phyloP scores from a whole-genome alignment of 1,140 invertebrate species.

The Asobara japonica region DNA sequence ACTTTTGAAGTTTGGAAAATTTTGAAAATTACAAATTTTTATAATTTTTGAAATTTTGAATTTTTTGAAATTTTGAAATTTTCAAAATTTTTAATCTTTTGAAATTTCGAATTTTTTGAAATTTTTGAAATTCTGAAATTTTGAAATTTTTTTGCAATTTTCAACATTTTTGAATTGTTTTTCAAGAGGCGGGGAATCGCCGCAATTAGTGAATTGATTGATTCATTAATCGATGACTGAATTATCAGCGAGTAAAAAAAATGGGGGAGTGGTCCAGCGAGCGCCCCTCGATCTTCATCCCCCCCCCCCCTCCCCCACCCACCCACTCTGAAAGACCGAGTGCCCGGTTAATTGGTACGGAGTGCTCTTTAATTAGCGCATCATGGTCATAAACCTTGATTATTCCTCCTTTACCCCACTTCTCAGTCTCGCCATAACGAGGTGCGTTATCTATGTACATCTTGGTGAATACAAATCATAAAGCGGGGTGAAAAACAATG shows the following conservation, averaged over 20 bases:
- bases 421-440: neutral
- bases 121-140: too few species aligned
- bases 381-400: conserved; percentile 26
- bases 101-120: too few species aligned
- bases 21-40: too few species aligned
- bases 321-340: neutral
- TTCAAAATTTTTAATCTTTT: too few species aligned
- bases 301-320: neutral
- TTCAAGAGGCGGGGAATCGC: too few species aligned
- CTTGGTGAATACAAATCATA: neutral
- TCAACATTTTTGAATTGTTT: too few species aligned
- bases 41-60: too few species aligned
- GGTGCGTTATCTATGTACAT: neutral
- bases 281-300: neutral
- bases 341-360: conserved; percentile 25
- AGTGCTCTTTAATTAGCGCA: conserved; percentile 29
- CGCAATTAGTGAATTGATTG: too few species aligned
- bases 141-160: too few species aligned
- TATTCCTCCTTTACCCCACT: neutral
- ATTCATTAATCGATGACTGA: neutral
- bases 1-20: too few species aligned
- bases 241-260: conserved; percentile 26
- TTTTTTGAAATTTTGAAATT: too few species aligned
- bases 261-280: neutral
- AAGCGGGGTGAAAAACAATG: neutral